Evolutionary conservation across 2,888 invertebrate genomes (phyloP).

Genomic region (Epistrophe eligans): DNA sequence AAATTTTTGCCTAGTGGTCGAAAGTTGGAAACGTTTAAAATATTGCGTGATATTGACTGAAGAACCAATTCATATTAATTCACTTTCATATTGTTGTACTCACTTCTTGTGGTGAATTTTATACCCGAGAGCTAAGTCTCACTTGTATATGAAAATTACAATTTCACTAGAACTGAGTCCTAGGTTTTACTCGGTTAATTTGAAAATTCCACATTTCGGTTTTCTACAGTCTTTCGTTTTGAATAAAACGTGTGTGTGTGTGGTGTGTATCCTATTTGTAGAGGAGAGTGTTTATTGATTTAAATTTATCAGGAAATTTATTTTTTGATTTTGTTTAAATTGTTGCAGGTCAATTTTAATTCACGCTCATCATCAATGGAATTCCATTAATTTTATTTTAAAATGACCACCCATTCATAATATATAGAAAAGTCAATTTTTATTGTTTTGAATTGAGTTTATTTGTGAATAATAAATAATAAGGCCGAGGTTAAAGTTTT

Average conservation of each 20-base stretch:
- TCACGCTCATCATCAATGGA: not conserved
- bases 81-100: too few relatives aligned
- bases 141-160: too few relatives aligned
- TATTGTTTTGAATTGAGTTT: constrained; percentile 17
- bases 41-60: too few relatives aligned
- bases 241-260: not conserved
- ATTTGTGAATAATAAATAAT: constrained; percentile 14
- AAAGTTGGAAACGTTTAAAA: too few relatives aligned
- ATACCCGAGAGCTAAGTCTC: too few relatives aligned
- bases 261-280: not conserved
- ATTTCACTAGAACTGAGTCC: too few relatives aligned
- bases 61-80: too few relatives aligned
- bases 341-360: constrained; percentile 27
- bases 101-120: too few relatives aligned
- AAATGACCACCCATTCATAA: constrained; percentile 5
- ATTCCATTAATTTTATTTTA: constrained; percentile 21
- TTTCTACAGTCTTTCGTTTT: too few relatives aligned
- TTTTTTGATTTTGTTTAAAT: constrained; percentile 23
- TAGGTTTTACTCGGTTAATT: too few relatives aligned
- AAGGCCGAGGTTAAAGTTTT: not conserved
- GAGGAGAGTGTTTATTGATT: constrained; percentile 26
- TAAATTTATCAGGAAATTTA: constrained; percentile 27
- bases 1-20: too few relatives aligned
- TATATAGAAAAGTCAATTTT: constrained; percentile 15
- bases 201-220: too few relatives aligned